These are phyloP conservation scores for Yponomeuta plumbellus DNA, from an alignment of 2,888 invertebrate species.

Conservation along the genomic window DNA sequence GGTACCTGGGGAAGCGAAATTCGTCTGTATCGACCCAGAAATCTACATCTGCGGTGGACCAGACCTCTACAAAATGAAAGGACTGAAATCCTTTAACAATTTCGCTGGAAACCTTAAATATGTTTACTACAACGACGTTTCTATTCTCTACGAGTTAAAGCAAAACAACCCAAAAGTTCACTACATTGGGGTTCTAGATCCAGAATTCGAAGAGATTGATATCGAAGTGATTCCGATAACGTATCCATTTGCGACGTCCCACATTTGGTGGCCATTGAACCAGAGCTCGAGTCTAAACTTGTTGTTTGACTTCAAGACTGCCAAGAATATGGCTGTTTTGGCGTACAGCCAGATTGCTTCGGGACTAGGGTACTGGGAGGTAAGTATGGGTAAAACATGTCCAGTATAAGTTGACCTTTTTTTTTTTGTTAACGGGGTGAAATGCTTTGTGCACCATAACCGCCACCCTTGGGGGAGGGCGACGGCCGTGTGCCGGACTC, in stretches of 20 bases:
- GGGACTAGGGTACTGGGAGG: constrained; percentile 92
- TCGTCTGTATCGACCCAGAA: constrained; percentile 94
- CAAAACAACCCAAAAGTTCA: constrained; percentile 91
- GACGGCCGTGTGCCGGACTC: no score
- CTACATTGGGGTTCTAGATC: constrained; percentile 85
- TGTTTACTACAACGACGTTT: constrained; percentile 94
- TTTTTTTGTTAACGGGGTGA: no score
- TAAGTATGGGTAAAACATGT: constrained; percentile 46
- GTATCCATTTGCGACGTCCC: constrained; percentile 92
- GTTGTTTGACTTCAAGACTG: constrained; percentile 91
- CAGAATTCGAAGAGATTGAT: constrained; percentile 89
- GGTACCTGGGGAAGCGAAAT: constrained; percentile 79
- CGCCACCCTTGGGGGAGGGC: no score
- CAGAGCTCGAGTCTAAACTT: constrained; percentile 84
- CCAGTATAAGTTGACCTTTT: background rate
- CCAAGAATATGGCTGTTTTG: constrained; percentile 87
- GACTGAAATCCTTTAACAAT: constrained; percentile 87
- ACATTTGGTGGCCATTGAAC: constrained; percentile 92
- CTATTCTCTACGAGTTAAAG: constrained; percentile 91
- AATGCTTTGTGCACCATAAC: no score
- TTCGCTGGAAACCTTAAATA: constrained; percentile 94
- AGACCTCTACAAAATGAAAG: constrained; percentile 87
- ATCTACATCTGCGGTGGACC: constrained; percentile 95
- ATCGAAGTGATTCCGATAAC: constrained; percentile 93
- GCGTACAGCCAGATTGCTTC: constrained; percentile 89